phyloP scores from a whole-genome alignment of 2,113 vertebrate species.

The Lycaon pictus region DNA sequence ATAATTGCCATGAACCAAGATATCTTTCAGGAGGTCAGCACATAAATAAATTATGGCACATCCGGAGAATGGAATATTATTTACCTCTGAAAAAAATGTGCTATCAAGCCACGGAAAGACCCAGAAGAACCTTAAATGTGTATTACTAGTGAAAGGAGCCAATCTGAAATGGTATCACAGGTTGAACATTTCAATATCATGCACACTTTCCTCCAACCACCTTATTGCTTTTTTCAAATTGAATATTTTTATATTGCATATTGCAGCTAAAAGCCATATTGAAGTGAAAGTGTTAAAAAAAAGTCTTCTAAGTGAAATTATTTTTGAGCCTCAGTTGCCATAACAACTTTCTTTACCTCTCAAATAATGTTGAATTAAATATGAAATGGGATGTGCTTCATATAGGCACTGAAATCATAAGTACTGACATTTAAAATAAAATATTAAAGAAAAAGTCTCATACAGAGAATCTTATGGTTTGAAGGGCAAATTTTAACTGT shows the following conservation, averaged over 20 bases:
- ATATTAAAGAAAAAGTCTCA: background rate
- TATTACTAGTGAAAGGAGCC: background rate
- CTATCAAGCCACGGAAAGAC: background rate
- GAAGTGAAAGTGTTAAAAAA: constrained; percentile 32
- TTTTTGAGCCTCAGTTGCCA: constrained; percentile 49
- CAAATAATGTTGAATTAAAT: constrained; percentile 56
- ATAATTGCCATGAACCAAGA: background rate
- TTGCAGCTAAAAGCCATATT: background rate
- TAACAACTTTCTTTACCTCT: constrained; percentile 61
- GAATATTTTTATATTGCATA: background rate
- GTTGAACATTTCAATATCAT: background rate
- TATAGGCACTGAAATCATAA: background rate
- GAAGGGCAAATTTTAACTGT: background rate
- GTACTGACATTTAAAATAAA: constrained; percentile 21
- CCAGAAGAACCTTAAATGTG: background rate
- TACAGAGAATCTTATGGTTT: background rate
- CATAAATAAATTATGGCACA: background rate
- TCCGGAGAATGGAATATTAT: background rate
- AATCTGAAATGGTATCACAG: background rate
- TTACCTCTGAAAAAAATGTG: background rate
- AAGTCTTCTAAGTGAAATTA: constrained; percentile 8
- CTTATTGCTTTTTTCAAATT: background rate
- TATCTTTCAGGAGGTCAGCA: background rate
- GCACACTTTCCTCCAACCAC: background rate
- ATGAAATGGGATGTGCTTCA: constrained; percentile 36